Evolutionary conservation across 2,888 invertebrate species (phyloP), one percentile per base, ranked within the genome.

Genomic region (Orchestes rusci): DNA sequence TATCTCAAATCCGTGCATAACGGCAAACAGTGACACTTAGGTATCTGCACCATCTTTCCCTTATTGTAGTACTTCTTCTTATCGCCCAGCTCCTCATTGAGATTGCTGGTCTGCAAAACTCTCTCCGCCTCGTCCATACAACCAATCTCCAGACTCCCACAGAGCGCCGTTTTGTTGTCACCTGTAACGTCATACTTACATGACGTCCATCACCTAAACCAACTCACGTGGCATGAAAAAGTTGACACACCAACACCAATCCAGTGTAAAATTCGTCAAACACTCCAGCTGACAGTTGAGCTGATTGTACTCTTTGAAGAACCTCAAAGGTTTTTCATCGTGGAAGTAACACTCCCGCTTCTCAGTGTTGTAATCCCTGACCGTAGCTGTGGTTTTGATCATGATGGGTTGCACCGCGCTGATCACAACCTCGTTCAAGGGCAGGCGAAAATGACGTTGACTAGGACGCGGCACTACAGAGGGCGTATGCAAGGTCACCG

Each of bases 231-330:
- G 81, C 79, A 83, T 80, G 39, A 77, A 79, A 55, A 79, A 80
- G 58, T 76, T 75, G 10, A 64, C 62, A 45, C 66, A 66, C 19
- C 58, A 59, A 43, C 66, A 66, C 7, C 39, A 62, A 2, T 66
- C 59, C 35, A 73, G 61, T 0, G 82, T 82, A 52, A 75, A 81
- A 63, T 83, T 82, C 2, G 81, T 73, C 41, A 80, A 63, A 54
- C 83, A 84, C 63, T 84, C 84, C 61, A 81, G 69, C 57, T 81
- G 76, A 57, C 83, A 84, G 60, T 83, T 83, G 39, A 75, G 71
- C 61, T 81, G 79, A 1, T 82, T 80, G 64, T 84, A 84, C 23
- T 77, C 71, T 64, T 76, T 76, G 60, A 78, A 83, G 61, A 73
- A 82, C 35, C 69, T 71, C 36, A 83, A 69, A 53, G 75, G 70